Conservation (phyloP, 2,113 vertebrate species). For the Oncorhynchus mykiss region DNA sequence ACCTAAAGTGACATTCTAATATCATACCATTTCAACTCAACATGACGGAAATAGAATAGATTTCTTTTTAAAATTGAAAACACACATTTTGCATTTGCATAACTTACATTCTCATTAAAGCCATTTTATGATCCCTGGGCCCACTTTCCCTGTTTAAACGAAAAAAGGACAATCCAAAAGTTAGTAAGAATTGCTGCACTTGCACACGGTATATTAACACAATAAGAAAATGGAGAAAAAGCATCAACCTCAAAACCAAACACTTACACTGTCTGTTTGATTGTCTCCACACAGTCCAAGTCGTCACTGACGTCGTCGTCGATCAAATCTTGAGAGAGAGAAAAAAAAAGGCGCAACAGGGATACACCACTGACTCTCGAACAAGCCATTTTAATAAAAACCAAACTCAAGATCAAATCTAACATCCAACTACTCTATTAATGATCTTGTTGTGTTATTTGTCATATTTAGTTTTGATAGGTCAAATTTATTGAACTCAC, state of each 20-base stretch:
- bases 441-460: not conserved
- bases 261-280: constrained; percentile 32
- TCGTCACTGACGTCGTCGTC: constrained; percentile 60
- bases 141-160: not conserved
- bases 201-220: no score
- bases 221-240: not conserved
- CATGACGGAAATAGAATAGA: not conserved
- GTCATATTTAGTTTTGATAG: not conserved
- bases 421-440: not conserved
- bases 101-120: constrained; percentile 32
- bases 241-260: not conserved
- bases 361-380: not conserved
- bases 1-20: no score
- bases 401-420: not conserved
- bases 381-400: not conserved
- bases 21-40: no score
- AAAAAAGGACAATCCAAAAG: not conserved
- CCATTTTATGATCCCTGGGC: not conserved
- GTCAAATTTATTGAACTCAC: constrained; percentile 45
- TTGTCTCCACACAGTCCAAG: constrained; percentile 38
- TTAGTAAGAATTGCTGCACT: no score
- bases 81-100: not conserved
- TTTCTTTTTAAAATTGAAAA: not conserved
- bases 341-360: not conserved
- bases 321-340: constrained; percentile 34